A percentile compares a stretch with the other conserved stretches of the same genome.
Evolutionary conservation across 2,113 vertebrate species (phyloP).

Genomic region (Diglossa brunneiventris): DNA sequence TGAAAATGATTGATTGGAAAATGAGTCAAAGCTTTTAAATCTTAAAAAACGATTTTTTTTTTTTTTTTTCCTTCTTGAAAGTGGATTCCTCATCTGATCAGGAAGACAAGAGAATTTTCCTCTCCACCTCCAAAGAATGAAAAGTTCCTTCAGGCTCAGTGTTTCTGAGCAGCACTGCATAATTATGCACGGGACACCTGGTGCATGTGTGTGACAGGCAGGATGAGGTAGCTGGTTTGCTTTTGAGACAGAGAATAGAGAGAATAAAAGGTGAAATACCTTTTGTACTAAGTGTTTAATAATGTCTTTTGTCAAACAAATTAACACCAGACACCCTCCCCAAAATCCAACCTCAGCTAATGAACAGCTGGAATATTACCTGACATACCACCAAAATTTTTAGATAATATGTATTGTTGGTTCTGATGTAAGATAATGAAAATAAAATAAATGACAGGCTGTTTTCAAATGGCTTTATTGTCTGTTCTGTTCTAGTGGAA

Average conservation of each 20-base stretch:
- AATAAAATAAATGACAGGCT: background rate
- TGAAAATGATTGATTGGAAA: slow-evolving; percentile 65
- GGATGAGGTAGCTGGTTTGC: background rate
- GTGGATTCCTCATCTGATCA: slow-evolving; percentile 24
- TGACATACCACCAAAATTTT: background rate
- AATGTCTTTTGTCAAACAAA: slow-evolving; percentile 55
- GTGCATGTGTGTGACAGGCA: slow-evolving; percentile 12
- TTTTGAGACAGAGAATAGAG: background rate
- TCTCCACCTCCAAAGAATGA: background rate
- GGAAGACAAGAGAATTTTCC: slow-evolving; percentile 42
- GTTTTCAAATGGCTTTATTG: background rate
- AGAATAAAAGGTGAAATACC: background rate
- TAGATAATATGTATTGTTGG: background rate
- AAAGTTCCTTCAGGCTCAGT: slow-evolving; percentile 34
- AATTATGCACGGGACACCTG: background rate
- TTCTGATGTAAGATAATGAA: background rate
- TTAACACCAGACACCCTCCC: background rate
- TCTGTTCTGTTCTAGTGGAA: background rate
- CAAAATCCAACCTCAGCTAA: background rate
- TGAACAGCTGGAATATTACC: background rate
- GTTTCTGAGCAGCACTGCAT: background rate
- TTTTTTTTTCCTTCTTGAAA: background rate
- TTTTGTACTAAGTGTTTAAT: slow-evolving; percentile 32
- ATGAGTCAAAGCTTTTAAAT: slow-evolving; percentile 68
- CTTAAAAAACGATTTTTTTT: background rate